Evolutionary conservation across 2,113 vertebrate species (phyloP), one percentile per base, ranked within the genome.

Genomic region (Malurus cyaneus): DNA sequence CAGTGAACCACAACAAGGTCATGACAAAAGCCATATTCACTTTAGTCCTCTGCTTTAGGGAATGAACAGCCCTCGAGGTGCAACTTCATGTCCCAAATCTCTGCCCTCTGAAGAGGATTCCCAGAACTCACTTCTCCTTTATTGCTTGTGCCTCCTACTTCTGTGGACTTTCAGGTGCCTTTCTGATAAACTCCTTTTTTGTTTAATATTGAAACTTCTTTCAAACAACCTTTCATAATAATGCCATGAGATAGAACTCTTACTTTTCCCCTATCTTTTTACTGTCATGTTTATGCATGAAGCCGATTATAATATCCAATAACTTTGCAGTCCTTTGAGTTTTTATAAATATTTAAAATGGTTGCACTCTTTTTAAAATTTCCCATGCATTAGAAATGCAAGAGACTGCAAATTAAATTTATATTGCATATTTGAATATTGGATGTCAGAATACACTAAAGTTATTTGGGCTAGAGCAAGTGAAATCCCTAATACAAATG

Each of bases 331-430:
- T 66, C 54, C 44, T 92, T 5, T 60, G 79, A 80, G 34, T 34
- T 86, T 95, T 88, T 93, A 95, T 96, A 94, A 95, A 96, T 96
- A 92, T 94, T 95, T 95, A 70, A 91, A 93, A 41, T 41, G 3
- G 5, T 80, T 92, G 50, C 60, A 74, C 39, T 85, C 78, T 65
- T 14, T 84, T 84, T 36, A 86, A 88, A 82, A 82, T 91, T 85
- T 87, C n/a, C 46, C 19, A 64, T 89, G 60, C 59, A 92, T 92
- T 91, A 86, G 85, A 93, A 93, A 86, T 86, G 78, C 56, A 66
- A 85, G 66, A n/a, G 59, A 70, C 62, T 74, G 46, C 66, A 88
- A 95, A 94, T 95, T 94, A 81, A 82, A 85, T 95, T 91, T 89
- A 81, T 91, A 72, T 47, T 92, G 59, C 39, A 36, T 92, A 76